Evolutionary conservation across 2,888 invertebrate species (phyloP), one percentile per base, ranked within the genome.

Genomic region (Cyclophora albipunctata): DNA sequence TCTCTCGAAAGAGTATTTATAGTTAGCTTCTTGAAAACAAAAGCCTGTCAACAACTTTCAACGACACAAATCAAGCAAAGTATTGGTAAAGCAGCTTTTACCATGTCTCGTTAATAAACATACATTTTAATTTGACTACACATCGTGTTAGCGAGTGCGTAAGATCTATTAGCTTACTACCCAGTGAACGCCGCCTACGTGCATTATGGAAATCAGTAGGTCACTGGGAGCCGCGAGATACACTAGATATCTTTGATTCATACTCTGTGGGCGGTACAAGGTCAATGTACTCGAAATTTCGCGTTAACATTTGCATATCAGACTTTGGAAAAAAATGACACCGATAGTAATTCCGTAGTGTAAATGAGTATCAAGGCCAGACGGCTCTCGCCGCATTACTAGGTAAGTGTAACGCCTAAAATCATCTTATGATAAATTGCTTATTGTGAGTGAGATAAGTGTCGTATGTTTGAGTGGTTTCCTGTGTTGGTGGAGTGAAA

Each of bases 401-500:
- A 71, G 87, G 87, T 88, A 84, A 88, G 85, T 87, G 82, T 88
- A 87, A 84, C 87, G 79, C 72, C 76, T 75, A 77, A 84, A 83
- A 81, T 80, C 76, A 78, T 80, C 77, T 72, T 80, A 82, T 85
- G 87, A 87, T 87, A 84, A 83, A 88, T 87, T 79, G 78, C 70
- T 81, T 78, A 87, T 86, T 87, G 86, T 87, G 68, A 68, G 72
- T 71, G 71, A 78, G 86, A 85, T 86, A 85, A 82, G 83, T 85
- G 79, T 80, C 72, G 72, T 69, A 61, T 73, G 68, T 73, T 77
- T 80, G 83, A 85, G 83, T 83, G 83, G 77, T 80, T 85, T 84
- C 79, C 77, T 77, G 73, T 84, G 87, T 88, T 73, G 70, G 72
- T 65, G 66, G 63, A 81, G 84, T 77, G 87, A 87, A 86, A 87